Evolutionary conservation across 2,797 vertebrate species (phyloP), one percentile per base, ranked within the genome.

Genomic region (Vespertilio murinus): DNA sequence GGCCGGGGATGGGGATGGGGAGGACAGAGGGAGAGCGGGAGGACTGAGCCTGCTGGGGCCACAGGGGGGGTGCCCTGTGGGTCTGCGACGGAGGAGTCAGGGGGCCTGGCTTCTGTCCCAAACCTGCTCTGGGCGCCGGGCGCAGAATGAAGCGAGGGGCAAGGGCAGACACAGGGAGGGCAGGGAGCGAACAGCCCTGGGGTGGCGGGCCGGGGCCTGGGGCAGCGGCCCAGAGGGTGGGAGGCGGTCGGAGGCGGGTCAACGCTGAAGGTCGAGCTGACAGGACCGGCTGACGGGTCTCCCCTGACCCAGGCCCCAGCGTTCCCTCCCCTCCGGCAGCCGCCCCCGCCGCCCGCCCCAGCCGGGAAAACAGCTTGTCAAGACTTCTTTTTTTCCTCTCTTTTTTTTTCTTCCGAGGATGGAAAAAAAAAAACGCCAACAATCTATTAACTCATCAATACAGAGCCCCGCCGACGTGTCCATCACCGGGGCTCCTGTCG

Each of bases 401-500:
- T 17, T 49, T 75, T 61, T 77, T 75, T 67, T 69, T 22, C 12
- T 75, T 8, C 78, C 8, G 12, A 86, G 40, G 38, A 70, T 65
- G 65, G 28, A 1, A 17, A 17, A 22, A 22, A 52, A 52, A 33
- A 59, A 77, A 82, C 88, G 93, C 90, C 97, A 96, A 93, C 94
- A 97, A 96, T 83, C 93, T 93, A 91, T 96, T 92, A 97, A 54
- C 61, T 96, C 92, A 91, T 97, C 96, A 94, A 97, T 96, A 97
- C 84, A 3, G 71, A 95, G 6, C 23, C 80, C 93, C 67, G 94
- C 92, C 97, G 85, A 91, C 94, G 96, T 96, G 96, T 95, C 97
- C 82, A 93, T 97, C 89, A 77, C 67, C 56, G 30, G 1, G 73
- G 70, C 33, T n/a, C 84, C 91, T 18, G 65, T 97, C 96, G 9